Evolutionary conservation across 2,888 invertebrate species (phyloP), one percentile per base, ranked within the genome.

Genomic region (Lasioglossum marginatum): DNA sequence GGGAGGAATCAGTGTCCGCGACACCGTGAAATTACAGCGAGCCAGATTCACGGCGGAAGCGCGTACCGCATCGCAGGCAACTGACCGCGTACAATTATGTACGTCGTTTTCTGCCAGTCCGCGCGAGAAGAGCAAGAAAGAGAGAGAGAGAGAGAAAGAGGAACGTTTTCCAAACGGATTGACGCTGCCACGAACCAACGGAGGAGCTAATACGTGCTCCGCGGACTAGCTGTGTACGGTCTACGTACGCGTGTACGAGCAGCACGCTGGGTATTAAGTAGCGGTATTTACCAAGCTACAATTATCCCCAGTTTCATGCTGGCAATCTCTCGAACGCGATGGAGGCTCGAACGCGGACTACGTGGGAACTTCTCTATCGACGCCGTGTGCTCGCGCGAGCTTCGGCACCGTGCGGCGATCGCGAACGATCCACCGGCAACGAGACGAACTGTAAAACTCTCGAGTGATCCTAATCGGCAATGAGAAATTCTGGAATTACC

Each of bases 251-350:
- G 88, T 83, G 81, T 84, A 84, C 82, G 74, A 83, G 86, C 79
- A 81, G 71, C 83, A 81, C 79, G 84, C 85, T 85, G 91, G 88
- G 90, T 92, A 92, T 92, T 93, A 92, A 93, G 88, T 90, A 91
- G 92, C 90, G 90, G 91, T 91, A 91, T 92, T 92, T 93, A 92
- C 92, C 85, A 86, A 88, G 88, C 92, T 87, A 89, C 93, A 93
- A 93, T 93, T 93, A 92, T 92, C 90, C 91, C 87, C 88, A 87
- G 91, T 92, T 92, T 88, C 88, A 85, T 89, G 85, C 85, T 90
- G 87, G 83, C 87, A 91, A 91, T 92, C 89, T 86, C 81, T 66
- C 87, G 82, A 81, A 70, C 77, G 68, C 85, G 48, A 71, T 79
- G 75, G 72, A 74, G 77, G 77, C 73, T 85, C 79, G 79, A 82